phyloP scores from a whole-genome alignment of 1,140 invertebrate genomes.

The Protaetia brevitarsis region DNA sequence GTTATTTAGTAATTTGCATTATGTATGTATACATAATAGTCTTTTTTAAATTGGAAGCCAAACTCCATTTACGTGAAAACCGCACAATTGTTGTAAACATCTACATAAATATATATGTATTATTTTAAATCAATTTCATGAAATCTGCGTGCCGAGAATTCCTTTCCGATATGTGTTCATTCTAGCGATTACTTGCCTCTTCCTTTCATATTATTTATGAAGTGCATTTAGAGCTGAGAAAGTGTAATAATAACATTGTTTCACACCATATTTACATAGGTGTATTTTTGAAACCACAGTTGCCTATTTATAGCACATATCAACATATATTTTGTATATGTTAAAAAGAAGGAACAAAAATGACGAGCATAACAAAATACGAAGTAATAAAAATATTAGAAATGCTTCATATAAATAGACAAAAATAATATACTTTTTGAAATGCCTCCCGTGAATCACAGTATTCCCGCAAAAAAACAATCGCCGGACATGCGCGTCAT shows the following conservation, averaged over 20 bases:
- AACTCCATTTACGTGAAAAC: too few relatives aligned
- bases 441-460: conserved; percentile 22
- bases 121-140: too few relatives aligned
- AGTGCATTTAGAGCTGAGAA: neutral
- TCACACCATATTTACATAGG: neutral
- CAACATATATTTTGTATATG: neutral
- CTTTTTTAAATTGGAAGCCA: too few relatives aligned
- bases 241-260: neutral
- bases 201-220: too few relatives aligned
- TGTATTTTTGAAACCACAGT: conserved; percentile 1
- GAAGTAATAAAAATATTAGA: neutral
- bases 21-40: too few relatives aligned
- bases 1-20: too few relatives aligned
- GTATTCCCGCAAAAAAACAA: conserved; percentile 35
- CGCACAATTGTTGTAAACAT: too few relatives aligned
- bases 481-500: conserved; percentile 30
- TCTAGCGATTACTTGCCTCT: too few relatives aligned
- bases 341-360: conserved; percentile 1
- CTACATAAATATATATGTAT: too few relatives aligned
- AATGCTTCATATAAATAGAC: conserved; percentile 23
- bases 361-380: neutral
- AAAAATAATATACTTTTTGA: conserved; percentile 20
- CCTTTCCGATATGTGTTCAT: too few relatives aligned
- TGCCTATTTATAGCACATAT: neutral
- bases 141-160: too few relatives aligned